phyloP scores from a whole-genome alignment of 1,140 invertebrate species.

The Magallana angulata region DNA sequence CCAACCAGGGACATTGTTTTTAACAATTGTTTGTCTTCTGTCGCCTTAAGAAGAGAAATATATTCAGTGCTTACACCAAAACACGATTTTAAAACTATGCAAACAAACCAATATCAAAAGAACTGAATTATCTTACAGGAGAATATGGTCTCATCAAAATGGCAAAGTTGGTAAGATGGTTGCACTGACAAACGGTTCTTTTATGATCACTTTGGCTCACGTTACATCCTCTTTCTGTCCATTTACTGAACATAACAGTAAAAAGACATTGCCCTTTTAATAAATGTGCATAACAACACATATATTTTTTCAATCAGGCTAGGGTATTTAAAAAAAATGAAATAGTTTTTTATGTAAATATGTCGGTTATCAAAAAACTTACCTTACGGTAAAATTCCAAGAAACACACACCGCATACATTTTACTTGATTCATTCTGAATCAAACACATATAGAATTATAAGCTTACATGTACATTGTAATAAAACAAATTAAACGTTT shows the following conservation, averaged over 20 bases:
- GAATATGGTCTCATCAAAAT: constrained; percentile 62
- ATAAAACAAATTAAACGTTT: no score
- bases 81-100: no score
- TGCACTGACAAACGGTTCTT: constrained; percentile 55
- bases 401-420: neutral
- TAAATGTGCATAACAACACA: no score
- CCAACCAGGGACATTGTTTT: neutral
- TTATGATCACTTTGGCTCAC: neutral
- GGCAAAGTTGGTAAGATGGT: constrained; percentile 68
- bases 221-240: neutral
- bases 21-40: neutral
- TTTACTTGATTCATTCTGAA: neutral
- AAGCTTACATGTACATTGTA: no score
- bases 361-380: neutral
- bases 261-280: no score
- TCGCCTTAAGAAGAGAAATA: neutral
- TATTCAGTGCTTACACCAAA: no score
- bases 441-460: neutral
- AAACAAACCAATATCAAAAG: no score
- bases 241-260: neutral
- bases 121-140: constrained; percentile 35
- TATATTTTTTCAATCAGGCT: no score
- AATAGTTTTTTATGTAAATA: no score
- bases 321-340: no score
- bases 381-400: neutral